These are phyloP conservation scores for Acrocera orbiculus DNA, from an alignment of 2,888 invertebrate species.

Conservation along the genomic window DNA sequence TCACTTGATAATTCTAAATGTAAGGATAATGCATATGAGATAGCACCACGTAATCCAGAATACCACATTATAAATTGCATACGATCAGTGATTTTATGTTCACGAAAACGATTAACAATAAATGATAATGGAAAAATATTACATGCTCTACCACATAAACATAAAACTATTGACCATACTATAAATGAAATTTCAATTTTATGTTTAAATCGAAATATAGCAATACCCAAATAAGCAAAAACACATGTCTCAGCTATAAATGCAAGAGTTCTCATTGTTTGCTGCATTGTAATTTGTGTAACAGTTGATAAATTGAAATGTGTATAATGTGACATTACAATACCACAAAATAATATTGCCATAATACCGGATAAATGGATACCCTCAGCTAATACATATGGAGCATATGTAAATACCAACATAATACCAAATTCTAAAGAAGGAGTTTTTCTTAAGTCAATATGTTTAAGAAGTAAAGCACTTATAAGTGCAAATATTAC, in stretches of 20 bases:
- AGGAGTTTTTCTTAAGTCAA: constrained; percentile 91
- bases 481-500: constrained; percentile 86
- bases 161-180: constrained; percentile 85
- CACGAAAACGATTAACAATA: constrained; percentile 87
- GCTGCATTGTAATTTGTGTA: constrained; percentile 98
- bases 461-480: constrained; percentile 81
- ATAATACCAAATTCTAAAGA: constrained; percentile 97
- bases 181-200: constrained; percentile 81
- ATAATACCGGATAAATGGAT: constrained; percentile 92
- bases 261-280: constrained; percentile 91
- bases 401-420: constrained; percentile 95
- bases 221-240: constrained; percentile 77
- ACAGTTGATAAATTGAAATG: constrained; percentile 96
- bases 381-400: constrained; percentile 95
- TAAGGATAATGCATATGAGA: constrained; percentile 91
- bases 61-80: constrained; percentile 99
- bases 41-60: constrained; percentile 88
- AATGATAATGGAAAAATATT: constrained; percentile 93
- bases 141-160: constrained; percentile 81
- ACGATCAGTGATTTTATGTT: constrained; percentile 93
- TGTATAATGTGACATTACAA: constrained; percentile 99
- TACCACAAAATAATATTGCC: constrained; percentile 97
- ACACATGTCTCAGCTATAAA: constrained; percentile 98
- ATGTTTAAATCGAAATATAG: constrained; percentile 75
- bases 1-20: constrained; percentile 79